Evolutionary conservation across 2,888 invertebrate genomes (phyloP).

Genomic region (Hydrotaea cyrtoneurina): DNA sequence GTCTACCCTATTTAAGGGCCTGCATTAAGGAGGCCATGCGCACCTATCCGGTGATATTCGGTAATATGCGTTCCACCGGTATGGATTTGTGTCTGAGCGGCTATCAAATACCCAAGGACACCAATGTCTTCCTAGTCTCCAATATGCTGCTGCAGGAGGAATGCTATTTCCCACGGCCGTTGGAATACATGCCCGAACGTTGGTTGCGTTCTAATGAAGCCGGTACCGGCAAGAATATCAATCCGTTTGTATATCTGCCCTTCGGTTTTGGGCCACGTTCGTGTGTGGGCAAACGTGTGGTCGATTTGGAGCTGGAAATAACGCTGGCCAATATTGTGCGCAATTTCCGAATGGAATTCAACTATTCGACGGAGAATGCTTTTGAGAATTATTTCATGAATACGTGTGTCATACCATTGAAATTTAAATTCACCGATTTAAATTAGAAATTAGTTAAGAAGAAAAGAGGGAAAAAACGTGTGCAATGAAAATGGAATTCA

Average conservation of each 20-base stretch:
- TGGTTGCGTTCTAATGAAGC: conserved; percentile 83
- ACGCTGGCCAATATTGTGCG: conserved; percentile 81
- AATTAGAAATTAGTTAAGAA: not conserved
- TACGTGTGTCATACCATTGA: conserved; percentile 76
- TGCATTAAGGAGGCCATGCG: conserved; percentile 89
- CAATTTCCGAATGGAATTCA: conserved; percentile 79
- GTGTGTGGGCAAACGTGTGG: conserved; percentile 87
- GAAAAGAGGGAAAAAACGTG: no score
- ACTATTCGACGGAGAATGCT: conserved; percentile 75
- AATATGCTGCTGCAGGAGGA: conserved; percentile 83
- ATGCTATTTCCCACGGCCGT: conserved; percentile 84
- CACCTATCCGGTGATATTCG: conserved; percentile 84
- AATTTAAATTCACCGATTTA: conserved; percentile 74
- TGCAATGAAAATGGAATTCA: no score
- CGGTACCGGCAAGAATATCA: conserved; percentile 68
- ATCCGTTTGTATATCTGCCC: conserved; percentile 75
- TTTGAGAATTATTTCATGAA: conserved; percentile 73
- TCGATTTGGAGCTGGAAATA: conserved; percentile 85
- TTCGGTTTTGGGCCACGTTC: conserved; percentile 81
- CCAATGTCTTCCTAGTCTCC: conserved; percentile 88
- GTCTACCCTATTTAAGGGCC: conserved; percentile 85
- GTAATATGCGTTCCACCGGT: conserved; percentile 83
- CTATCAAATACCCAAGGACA: conserved; percentile 85
- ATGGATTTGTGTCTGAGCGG: conserved; percentile 84
- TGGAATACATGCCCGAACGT: conserved; percentile 87